Evolutionary conservation across 2,113 vertebrate genomes (phyloP), one percentile per base, ranked within the genome.

Genomic region (Acinonyx jubatus): DNA sequence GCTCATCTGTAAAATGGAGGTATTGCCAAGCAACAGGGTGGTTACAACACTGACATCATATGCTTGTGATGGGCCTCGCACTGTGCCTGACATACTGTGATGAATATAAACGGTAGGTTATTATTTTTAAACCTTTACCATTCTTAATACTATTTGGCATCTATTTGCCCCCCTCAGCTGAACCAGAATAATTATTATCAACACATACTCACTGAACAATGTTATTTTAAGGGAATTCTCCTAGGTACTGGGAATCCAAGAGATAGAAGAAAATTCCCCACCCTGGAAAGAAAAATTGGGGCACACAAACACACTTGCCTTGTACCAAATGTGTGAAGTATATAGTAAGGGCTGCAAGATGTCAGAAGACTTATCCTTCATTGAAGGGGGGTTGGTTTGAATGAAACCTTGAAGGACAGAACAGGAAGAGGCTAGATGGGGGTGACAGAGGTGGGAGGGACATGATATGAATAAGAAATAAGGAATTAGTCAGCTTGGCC

Each of bases 221-320:
- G n/a, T 86, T 55, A 41, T 23, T 81, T 55, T 84, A 38, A 94
- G 57, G 27, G 21, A 93, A 19, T 84, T 48, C 41, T 84, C 36
- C 36, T 50, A 88, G 38, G 33, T 45, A n/a, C 81, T 48, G 4
- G 61, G 84, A 71, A 61, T 71, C 63, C 25, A 57, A 21, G 65
- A 84, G n/a, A 55, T 29, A 41, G 1, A 90, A 76, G 79, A 66
- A 86, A 45, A 48, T 29, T 10, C 36, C 27, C 38, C 80, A 25
- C 19, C 61, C 19, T 78, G 11, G n/a, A 50, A 81, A 82, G 19
- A 88, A 45, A 85, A 76, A n/a, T 27, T 41, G 18, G 25, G 38
- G 33, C 27, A 19, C 29, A 33, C 1, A 29, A 33, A 33, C 36
- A 82, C 33, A 38, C 14, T 0, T 23, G 61, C n/a, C 36, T 27